These are phyloP conservation scores for Macaca nemestrina DNA, from an alignment of 2,113 vertebrate genomes.

Conservation along the genomic window DNA sequence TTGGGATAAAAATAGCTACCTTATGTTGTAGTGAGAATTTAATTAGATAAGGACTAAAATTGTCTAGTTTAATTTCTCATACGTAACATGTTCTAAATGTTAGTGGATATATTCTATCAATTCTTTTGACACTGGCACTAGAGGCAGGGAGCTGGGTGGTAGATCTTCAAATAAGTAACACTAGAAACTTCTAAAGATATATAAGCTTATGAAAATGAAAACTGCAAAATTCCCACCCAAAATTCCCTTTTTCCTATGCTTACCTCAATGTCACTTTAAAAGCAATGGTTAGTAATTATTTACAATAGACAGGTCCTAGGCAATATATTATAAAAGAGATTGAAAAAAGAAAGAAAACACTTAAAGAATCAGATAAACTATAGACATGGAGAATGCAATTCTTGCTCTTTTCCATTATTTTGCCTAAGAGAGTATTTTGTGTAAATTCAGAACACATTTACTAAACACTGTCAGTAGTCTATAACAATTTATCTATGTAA, in stretches of 20 bases:
- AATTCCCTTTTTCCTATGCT: not conserved
- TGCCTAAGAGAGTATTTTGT: not conserved
- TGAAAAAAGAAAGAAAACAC: not conserved
- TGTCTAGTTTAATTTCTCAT: not conserved
- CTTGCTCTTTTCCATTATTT: not conserved
- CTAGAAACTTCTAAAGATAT: not conserved
- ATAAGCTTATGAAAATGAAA: not conserved
- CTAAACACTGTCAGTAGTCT: not conserved
- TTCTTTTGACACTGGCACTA: not conserved
- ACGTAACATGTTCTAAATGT: not conserved
- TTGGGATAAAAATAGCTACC: not conserved
- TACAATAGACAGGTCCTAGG: not conserved
- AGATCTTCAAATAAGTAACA: not conserved
- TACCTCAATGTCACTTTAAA: not conserved
- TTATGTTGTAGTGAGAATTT: not conserved
- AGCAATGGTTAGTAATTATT: not conserved
- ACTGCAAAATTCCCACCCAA: not conserved
- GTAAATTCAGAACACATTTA: not conserved
- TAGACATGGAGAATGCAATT: not conserved
- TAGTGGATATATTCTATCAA: not conserved
- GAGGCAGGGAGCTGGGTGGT: too few relatives aligned
- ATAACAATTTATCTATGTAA: not conserved
- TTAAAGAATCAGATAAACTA: not conserved
- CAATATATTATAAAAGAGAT: not conserved
- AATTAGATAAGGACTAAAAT: not conserved